Conservation (phyloP, 1,140 invertebrate genomes). For the Pemphigus obesinymphae region DNA sequence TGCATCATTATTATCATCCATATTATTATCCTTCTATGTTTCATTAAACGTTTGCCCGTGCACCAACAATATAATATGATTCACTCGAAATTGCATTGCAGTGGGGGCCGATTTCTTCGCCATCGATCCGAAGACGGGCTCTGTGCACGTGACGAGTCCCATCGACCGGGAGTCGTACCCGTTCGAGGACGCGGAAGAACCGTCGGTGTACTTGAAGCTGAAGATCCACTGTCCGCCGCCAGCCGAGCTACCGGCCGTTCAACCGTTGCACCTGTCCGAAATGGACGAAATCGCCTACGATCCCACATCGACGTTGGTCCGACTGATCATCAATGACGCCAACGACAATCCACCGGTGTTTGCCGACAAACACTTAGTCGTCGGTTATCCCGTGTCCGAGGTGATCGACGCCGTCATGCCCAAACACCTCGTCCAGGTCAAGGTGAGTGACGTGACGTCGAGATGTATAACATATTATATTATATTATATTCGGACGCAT, state of each 20-base stretch:
- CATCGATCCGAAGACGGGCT: not conserved
- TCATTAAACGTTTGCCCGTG: too few relatives aligned
- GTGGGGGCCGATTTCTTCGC: not conserved
- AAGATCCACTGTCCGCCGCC: not conserved
- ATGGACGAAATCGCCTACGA: not conserved
- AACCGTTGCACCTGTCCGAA: not conserved
- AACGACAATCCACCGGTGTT: slow-evolving; percentile 17
- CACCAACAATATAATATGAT: too few relatives aligned
- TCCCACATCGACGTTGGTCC: not conserved
- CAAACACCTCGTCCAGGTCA: slow-evolving; percentile 5
- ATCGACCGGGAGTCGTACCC: not conserved
- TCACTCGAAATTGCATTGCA: not conserved
- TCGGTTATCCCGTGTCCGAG: not conserved
- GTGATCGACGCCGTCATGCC: not conserved
- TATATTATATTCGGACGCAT: not conserved
- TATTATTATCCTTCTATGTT: too few relatives aligned
- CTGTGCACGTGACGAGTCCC: not conserved
- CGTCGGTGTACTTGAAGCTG: not conserved
- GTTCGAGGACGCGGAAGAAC: slow-evolving; percentile 14
- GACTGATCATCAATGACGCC: not conserved
- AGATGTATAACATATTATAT: not conserved
- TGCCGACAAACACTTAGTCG: not conserved
- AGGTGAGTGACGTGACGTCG: not conserved
- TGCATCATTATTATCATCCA: too few relatives aligned
- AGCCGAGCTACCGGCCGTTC: too few relatives aligned